Evolutionary conservation across 2,113 vertebrate species (phyloP).

Genomic region (Boulengeromyrus knoepffleri): DNA sequence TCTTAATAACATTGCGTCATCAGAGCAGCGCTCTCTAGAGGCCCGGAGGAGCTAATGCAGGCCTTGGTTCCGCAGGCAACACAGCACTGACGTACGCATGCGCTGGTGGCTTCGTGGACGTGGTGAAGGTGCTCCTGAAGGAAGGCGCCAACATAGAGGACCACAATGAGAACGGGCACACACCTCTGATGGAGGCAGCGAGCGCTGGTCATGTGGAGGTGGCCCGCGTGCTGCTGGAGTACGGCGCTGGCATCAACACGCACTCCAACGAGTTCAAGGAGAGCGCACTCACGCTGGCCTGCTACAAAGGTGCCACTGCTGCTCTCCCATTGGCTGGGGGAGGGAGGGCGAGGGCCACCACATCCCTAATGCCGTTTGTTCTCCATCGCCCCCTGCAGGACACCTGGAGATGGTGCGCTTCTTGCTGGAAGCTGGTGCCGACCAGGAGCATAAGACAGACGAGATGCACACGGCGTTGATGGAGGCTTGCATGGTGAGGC

Average conservation of each 20-base stretch:
- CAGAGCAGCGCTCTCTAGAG: not conserved
- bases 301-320: conserved; percentile 83
- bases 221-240: conserved; percentile 90
- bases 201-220: conserved; percentile 97
- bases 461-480: conserved; percentile 99
- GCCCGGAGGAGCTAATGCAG: not conserved
- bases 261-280: conserved; percentile 99
- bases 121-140: conserved; percentile 95
- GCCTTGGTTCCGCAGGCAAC: conserved; percentile 68
- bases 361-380: not conserved
- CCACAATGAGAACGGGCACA: conserved; percentile 98
- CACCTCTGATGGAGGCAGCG: conserved; percentile 96
- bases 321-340: not conserved
- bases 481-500: conserved; percentile 98
- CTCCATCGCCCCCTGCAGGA: conserved; percentile 58
- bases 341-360: not conserved
- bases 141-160: conserved; percentile 98
- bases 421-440: conserved; percentile 94
- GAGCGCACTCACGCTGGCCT: conserved; percentile 96
- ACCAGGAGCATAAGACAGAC: conserved; percentile 98
- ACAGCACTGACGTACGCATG: conserved; percentile 95
- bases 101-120: conserved; percentile 94
- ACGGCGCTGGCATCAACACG: conserved; percentile 96
- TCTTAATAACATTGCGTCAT: not conserved
- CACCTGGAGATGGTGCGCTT: conserved; percentile 99